A percentile compares a stretch with the other conserved stretches of the same genome.
These are phyloP conservation scores for Dicrurus megarhynchus DNA, from an alignment of 2,113 vertebrate genomes.

Conservation along the genomic window DNA sequence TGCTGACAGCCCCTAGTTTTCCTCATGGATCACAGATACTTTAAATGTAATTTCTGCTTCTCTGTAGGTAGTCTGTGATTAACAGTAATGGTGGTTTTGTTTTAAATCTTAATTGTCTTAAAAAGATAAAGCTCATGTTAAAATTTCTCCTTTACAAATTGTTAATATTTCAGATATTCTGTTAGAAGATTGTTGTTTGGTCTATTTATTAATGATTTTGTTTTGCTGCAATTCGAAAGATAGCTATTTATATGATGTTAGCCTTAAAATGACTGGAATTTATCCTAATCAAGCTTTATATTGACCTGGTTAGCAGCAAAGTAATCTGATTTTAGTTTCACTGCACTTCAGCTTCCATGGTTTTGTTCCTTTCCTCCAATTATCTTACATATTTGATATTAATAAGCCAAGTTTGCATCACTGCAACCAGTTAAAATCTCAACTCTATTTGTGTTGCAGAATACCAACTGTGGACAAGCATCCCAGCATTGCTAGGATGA, in stretches of 20 bases:
- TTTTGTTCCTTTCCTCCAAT: conserved; percentile 16
- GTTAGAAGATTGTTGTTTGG: conserved; percentile 14
- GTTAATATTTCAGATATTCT: conserved; percentile 5
- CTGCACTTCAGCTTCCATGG: not conserved
- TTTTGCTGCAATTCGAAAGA: conserved; percentile 12
- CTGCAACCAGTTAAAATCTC: conserved; percentile 5
- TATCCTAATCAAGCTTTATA: conserved; percentile 15
- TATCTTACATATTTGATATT: not conserved
- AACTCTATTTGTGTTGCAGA: not conserved
- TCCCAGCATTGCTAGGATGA: not conserved
- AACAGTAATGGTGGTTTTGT: not conserved
- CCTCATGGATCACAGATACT: not conserved
- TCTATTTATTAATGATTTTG: conserved; percentile 9
- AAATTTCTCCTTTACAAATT: conserved; percentile 4
- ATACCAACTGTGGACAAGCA: not conserved
- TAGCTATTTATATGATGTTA: conserved; percentile 17
- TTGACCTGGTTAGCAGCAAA: conserved; percentile 19
- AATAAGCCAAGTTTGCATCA: not conserved
- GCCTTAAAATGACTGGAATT: conserved; percentile 12
- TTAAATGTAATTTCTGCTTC: conserved; percentile 18
- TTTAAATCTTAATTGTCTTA: conserved; percentile 42
- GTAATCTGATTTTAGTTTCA: conserved; percentile 39
- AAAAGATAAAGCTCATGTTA: conserved; percentile 8
- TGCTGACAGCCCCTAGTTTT: not conserved
- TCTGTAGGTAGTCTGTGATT: not conserved